Evolutionary conservation across 2,797 vertebrate genomes (phyloP).

Genomic region (Phrynocephalus guinanensis): DNA sequence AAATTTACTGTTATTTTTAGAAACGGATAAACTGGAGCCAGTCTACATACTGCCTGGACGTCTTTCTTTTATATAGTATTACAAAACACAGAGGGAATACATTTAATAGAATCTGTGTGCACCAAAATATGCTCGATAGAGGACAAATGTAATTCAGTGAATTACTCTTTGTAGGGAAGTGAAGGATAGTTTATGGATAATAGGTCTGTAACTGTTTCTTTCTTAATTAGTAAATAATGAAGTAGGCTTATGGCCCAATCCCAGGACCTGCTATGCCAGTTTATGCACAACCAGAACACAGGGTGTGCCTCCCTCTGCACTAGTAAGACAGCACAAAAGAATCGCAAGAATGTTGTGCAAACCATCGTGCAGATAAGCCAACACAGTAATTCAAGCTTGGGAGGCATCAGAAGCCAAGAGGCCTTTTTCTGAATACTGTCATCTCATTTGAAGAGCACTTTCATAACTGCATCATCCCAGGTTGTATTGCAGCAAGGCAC

Average conservation of each 20-base stretch:
- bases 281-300: constrained; percentile 14
- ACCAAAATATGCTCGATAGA: constrained; percentile 44
- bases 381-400: not conserved
- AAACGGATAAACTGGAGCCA: constrained; percentile 52
- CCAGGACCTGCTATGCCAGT: constrained; percentile 29
- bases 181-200: constrained; percentile 34
- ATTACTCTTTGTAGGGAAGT: constrained; percentile 47
- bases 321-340: not conserved
- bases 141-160: constrained; percentile 2
- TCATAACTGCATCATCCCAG: not conserved
- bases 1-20: constrained; percentile 58
- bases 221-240: constrained; percentile 45
- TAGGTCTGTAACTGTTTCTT: constrained; percentile 29
- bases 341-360: constrained; percentile 18
- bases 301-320: constrained; percentile 16
- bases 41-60: constrained; percentile 52
- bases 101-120: constrained; percentile 30
- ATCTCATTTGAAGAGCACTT: not conserved
- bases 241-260: constrained; percentile 19
- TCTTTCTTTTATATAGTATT: constrained; percentile 47
- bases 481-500: not conserved
- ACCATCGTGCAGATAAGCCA: not conserved
- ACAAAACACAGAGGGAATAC: constrained; percentile 27
- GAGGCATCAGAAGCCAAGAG: not conserved
- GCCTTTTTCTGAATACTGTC: not conserved